These are phyloP conservation scores for Gila robusta DNA, from an alignment of 2,797 vertebrate species.

Conservation along the genomic window DNA sequence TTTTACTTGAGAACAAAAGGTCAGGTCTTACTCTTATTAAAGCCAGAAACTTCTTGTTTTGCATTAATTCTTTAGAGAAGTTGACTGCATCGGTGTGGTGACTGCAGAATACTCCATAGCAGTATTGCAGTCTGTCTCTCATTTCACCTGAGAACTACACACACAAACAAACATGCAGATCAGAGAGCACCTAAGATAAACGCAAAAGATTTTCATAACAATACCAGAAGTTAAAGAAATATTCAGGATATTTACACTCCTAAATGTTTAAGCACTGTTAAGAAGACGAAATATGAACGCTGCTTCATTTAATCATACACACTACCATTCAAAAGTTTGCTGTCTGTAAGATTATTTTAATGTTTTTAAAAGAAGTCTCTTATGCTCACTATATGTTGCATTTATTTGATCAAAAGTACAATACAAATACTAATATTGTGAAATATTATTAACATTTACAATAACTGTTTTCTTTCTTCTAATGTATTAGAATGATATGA, in stretches of 20 bases:
- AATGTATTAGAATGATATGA: background rate
- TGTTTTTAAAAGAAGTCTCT: background rate
- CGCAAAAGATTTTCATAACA: background rate
- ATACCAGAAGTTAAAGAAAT: background rate
- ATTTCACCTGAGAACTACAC: conserved; percentile 88
- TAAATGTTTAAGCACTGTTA: background rate
- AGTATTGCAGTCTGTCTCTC: conserved; percentile 82
- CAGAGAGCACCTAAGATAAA: background rate
- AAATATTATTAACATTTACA: background rate
- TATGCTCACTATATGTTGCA: background rate
- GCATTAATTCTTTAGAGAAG: conserved; percentile 89
- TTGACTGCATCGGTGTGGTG: conserved; percentile 83
- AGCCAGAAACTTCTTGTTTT: conserved; percentile 91
- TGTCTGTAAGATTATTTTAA: background rate
- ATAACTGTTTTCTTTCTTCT: background rate
- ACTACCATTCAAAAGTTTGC: background rate
- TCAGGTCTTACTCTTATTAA: conserved; percentile 82
- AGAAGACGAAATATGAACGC: rapidly evolving
- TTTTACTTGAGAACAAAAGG: background rate
- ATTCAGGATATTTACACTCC: background rate
- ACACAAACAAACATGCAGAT: background rate
- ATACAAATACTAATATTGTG: background rate
- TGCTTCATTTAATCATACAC: background rate
- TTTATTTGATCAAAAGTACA: background rate
- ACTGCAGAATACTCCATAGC: conserved; percentile 88